These are phyloP conservation scores for Odontamblyopus rebecca DNA, from an alignment of 2,797 vertebrate genomes.

Conservation along the genomic window DNA sequence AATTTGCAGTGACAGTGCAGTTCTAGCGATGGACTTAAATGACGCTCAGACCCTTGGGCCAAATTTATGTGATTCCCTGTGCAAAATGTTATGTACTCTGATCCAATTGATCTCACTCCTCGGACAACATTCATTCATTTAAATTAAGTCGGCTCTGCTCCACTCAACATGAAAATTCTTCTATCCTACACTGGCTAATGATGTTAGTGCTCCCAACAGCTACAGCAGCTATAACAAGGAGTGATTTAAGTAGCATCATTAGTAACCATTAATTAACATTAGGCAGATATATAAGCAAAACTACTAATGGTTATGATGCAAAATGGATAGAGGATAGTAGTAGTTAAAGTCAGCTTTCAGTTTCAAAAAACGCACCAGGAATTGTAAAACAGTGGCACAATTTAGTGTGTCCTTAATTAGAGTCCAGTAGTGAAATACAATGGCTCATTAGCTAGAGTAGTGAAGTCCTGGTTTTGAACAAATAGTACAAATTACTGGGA, in stretches of 20 bases:
- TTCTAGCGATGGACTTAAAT: not conserved
- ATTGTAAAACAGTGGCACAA: constrained; percentile 17
- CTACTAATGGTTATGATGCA: constrained; percentile 33
- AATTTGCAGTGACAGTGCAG: constrained; percentile 13
- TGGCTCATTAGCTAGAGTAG: constrained; percentile 29
- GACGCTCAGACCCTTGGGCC: constrained; percentile 1
- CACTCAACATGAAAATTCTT: constrained; percentile 48
- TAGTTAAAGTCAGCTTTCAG: constrained; percentile 24
- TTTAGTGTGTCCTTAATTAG: constrained; percentile 37
- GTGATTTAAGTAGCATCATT: constrained; percentile 51
- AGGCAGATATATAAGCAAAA: constrained; percentile 48
- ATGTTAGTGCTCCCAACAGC: constrained; percentile 34
- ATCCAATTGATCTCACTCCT: constrained; percentile 54
- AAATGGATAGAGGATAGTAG: constrained; percentile 18
- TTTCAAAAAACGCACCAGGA: not conserved
- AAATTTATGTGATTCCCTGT: constrained; percentile 33
- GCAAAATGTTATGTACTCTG: constrained; percentile 48
- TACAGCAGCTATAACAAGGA: constrained; percentile 36
- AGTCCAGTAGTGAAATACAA: constrained; percentile 21
- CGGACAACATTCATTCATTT: constrained; percentile 57
- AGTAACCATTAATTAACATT: constrained; percentile 60
- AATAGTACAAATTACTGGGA: constrained; percentile 29
- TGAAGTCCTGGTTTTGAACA: constrained; percentile 32
- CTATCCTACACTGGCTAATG: constrained; percentile 52
- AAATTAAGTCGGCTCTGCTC: constrained; percentile 52